Evolutionary conservation across 2,888 invertebrate species (phyloP), one percentile per base, ranked within the genome.

Genomic region (Tuta absoluta): DNA sequence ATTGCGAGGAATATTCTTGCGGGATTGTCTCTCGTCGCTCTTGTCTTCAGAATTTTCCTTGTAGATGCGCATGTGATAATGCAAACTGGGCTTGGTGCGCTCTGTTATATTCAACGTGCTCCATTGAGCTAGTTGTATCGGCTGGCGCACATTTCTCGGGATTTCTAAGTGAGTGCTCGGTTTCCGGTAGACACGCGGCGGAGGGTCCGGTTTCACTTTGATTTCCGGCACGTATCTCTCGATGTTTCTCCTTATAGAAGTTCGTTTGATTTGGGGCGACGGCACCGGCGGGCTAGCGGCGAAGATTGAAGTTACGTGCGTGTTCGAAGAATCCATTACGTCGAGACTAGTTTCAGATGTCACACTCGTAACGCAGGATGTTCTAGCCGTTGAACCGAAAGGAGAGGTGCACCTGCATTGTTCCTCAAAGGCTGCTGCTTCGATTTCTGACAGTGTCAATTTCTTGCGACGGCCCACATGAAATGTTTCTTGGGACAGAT

Each of bases 391-490:
- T 1, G 95, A 95, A 14, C 94, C 95, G 75, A 95, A 95, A 0
- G 95, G 95, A 0, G 95, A 95, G 0, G 94, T 94, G 77, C 95
- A 95, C 66, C 94, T 92, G 78, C 95, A 95, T 73, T 95, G 94
- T 65, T 93, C 93, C 80, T 95, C 95, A 75, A 93, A 95, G 66
- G 93, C 93, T 41, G 92, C 92, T 4, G 92, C 92, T 74, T 93
- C 93, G 60, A 93, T 92, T 80, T 94, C 93, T 11, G 93, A 93
- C 58, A 93, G 75, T 0, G 93, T 93, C 56, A 93, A 77, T 65
- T 89, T 86, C 66, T 88, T 83, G 49, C 87, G 82, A 64, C 78
- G 81, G 19, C 81, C 78, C 38, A 70, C 78, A 68, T 85, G 82
- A 66, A 81, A 86, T 60, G 78, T 81, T 41, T 78, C 82, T 66